A percentile compares a stretch with the other conserved stretches of the same genome.
phyloP scores from a whole-genome alignment of 92 coral and sea anemone genomes.

The Muricea muricata region DNA sequence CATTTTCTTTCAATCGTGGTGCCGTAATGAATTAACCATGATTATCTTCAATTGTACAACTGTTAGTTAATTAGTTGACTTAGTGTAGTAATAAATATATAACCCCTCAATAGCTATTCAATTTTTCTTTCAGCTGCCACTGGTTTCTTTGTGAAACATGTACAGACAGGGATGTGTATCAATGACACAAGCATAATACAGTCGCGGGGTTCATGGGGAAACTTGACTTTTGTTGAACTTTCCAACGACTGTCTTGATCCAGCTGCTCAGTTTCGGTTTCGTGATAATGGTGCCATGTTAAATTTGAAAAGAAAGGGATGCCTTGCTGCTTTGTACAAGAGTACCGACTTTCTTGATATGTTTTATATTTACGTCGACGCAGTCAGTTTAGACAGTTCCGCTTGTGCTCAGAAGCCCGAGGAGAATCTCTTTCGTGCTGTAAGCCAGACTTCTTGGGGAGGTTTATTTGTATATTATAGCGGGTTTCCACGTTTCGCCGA shows the following conservation, averaged over 20 bases:
- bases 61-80: neutral
- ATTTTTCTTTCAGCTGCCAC: neutral
- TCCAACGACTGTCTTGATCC: neutral
- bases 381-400: neutral
- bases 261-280: conserved; percentile 2
- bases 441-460: neutral
- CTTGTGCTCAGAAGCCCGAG: neutral
- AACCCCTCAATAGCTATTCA: neutral
- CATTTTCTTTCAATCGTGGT: too few species aligned
- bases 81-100: too few species aligned
- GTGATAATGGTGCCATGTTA: neutral
- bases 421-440: neutral
- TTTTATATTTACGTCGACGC: neutral
- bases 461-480: neutral
- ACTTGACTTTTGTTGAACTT: neutral
- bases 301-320: neutral
- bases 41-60: neutral
- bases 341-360: neutral
- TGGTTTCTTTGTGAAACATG: neutral
- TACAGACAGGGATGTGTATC: neutral
- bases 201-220: neutral
- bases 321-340: neutral
- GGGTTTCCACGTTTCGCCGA: too few species aligned
- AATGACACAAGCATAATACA: neutral
- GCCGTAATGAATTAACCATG: too few species aligned